Base-by-base conservation (phyloP, 35 echinoderm and acorn worm species). In the Ptychodera flava region DNA sequence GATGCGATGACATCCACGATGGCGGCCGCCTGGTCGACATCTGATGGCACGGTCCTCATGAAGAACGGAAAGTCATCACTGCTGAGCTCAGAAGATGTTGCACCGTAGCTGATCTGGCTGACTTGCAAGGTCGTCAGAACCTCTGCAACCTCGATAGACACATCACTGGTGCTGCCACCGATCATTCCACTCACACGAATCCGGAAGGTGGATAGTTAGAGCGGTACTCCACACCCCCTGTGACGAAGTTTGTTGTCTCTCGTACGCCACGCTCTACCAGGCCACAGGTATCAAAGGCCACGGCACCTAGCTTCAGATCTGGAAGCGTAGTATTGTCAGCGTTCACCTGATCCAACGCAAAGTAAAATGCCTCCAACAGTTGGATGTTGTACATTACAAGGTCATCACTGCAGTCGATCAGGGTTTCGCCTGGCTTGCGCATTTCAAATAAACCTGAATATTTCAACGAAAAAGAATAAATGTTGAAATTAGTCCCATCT, bases 211-310 rank as follows among this genome's bases (percentile, higher is more conserved):
- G 90, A 64, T 92, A 97, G 1, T 92, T 92, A 0, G 80, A 83
- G 45, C 95, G 83, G 36, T 98, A 94, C 33, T 98, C 95, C 12
- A 98, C 92, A 0, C 87, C 89, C 0, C 90, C 92, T 10, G 87
- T 89, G 15, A 94, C 88, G 53, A 92, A 94, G 79, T 98, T 98
- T 0, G 90, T 81, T 16, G 89, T 86, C 32, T 94, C 95, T 36
- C 92, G 89, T 33, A 76, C 32, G 31, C 90, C 92, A 33, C 88
- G 80, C 29, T 98, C 90, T 22, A 80, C 80, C 33, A 92, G 93
- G 0, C 92, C 92, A 76, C 95, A 98, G 27, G 90, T 94, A 82
- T 98, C 92, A 82, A 98, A 98, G 0, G 86, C 95, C 33, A 98
- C 35, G 30, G 86, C 95, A n/a, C 92, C 95, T 0, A 98, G 81